These are phyloP conservation scores for Aphelinus certus DNA, from an alignment of 1,140 invertebrate species.

Conservation along the genomic window DNA sequence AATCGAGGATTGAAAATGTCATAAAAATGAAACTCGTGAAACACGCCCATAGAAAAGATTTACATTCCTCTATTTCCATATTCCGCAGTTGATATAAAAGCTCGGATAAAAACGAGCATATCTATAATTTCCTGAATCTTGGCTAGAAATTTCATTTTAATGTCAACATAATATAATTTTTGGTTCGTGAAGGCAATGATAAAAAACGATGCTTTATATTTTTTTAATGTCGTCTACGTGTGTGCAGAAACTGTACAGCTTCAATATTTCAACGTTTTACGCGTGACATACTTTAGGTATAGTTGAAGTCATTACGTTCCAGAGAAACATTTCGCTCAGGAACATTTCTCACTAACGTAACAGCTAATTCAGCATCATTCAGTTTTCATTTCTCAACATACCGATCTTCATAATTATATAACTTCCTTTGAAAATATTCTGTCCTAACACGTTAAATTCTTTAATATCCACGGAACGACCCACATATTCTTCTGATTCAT, in stretches of 20 bases:
- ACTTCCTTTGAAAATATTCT: not conserved
- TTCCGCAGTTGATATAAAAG: constrained; percentile 28
- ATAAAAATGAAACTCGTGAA: no score
- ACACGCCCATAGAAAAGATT: not conserved
- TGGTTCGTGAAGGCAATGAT: constrained; percentile 22
- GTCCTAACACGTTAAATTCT: no score
- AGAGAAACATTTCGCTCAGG: no score
- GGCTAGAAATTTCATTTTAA: constrained; percentile 13
- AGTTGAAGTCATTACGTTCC: no score
- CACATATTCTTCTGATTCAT: no score
- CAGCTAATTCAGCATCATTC: constrained; percentile 13
- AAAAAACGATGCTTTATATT: constrained; percentile 24
- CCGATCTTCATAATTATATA: constrained; percentile 46
- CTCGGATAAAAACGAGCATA: constrained; percentile 29
- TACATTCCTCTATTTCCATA: not conserved
- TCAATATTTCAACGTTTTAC: constrained; percentile 4
- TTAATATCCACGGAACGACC: no score
- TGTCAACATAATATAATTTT: constrained; percentile 29
- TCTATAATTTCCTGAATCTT: constrained; percentile 3
- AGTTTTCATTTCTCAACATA: constrained; percentile 23
- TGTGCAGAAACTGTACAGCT: constrained; percentile 16
- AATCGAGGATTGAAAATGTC: no score
- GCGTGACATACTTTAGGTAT: no score
- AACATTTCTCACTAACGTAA: not conserved
- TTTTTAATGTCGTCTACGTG: not conserved